A percentile compares a stretch with the other conserved stretches of the same genome.
phyloP scores from a whole-genome alignment of 1,140 invertebrate species.

The Hypothenemus hampei region DNA sequence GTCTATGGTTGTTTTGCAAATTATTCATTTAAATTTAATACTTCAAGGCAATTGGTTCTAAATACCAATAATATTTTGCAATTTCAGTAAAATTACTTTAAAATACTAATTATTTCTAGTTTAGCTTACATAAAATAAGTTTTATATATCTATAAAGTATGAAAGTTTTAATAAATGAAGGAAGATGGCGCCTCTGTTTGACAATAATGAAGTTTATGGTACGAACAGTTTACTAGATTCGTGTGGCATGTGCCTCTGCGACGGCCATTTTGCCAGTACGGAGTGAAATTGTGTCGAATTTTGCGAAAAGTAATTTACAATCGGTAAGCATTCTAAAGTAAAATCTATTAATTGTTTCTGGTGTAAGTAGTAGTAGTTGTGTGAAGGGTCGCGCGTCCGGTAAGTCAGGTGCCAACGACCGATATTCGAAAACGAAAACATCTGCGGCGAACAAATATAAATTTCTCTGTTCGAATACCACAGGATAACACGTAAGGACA shows the following conservation, averaged over 20 bases:
- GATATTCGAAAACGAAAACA: slow-evolving; percentile 27
- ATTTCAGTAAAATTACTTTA: no score
- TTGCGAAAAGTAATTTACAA: slow-evolving; percentile 46
- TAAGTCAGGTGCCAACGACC: slow-evolving; percentile 6
- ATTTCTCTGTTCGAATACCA: slow-evolving; percentile 33
- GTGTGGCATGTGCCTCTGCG: slow-evolving; percentile 61
- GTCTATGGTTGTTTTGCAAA: no score
- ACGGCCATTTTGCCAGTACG: slow-evolving; percentile 65
- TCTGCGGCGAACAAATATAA: no score
- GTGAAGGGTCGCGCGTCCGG: slow-evolving; percentile 15
- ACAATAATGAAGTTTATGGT: no score
- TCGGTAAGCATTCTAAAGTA: slow-evolving; percentile 46
- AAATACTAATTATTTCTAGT: no score
- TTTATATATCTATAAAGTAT: no score
- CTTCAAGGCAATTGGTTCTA: no score
- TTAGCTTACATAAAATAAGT: no score
- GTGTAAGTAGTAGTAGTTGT: slow-evolving; percentile 7
- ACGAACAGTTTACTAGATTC: slow-evolving; percentile 54
- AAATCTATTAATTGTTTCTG: slow-evolving; percentile 31
- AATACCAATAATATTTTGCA: no score
- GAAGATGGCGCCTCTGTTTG: no score
- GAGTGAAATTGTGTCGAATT: slow-evolving; percentile 57
- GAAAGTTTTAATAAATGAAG: no score
- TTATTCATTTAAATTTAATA: no score
- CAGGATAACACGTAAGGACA: slow-evolving; percentile 37